Evolutionary conservation across 2,888 invertebrate genomes (phyloP), one percentile per base, ranked within the genome.

Genomic region (Exocentrus adspersus): DNA sequence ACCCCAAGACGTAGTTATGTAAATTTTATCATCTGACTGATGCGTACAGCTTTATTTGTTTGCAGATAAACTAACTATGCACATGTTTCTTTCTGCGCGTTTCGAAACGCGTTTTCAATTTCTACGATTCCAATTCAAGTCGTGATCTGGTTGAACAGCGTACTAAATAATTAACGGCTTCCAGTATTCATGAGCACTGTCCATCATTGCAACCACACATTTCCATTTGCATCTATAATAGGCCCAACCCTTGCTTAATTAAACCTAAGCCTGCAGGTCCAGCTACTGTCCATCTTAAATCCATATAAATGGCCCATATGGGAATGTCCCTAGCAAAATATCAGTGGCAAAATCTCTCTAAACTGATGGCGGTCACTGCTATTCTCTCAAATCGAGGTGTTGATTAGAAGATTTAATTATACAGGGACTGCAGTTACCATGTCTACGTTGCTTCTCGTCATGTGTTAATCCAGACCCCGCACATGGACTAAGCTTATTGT

Each of bases 341-440:
- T 60, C 67, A 67, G 65, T 67, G 71, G 68, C 69, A 68, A 67
- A 74, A 71, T 73, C 68, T 73, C 68, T 64, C 69, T 69, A 71
- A 74, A 74, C 72, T 71, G n/a, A n/a, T n/a, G 74, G 73, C 73
- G 77, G 76, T 75, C 76, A 76, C 70, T 72, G 69, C 70, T 69
- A 72, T 74, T 78, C 75, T 72, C 74, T 72, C 78, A 79, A 81
- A 81, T 81, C 78, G 78, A 78, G 77, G 78, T 80, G 81, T 80
- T 81, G 81, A 81, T 82, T 81, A 79, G 79, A 78, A 79, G 78
- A 81, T 82, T 81, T 81, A 81, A 81, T 81, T 81, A 81, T 77
- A 75, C 69, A 72, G 71, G 76, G 78, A 75, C 70, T 61, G 43
- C 73, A 65, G 73, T 77, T 75, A 75, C 74, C 73, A 67, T 69